Conservation (phyloP, 2,888 invertebrate species). For the Eulithis testata region DNA sequence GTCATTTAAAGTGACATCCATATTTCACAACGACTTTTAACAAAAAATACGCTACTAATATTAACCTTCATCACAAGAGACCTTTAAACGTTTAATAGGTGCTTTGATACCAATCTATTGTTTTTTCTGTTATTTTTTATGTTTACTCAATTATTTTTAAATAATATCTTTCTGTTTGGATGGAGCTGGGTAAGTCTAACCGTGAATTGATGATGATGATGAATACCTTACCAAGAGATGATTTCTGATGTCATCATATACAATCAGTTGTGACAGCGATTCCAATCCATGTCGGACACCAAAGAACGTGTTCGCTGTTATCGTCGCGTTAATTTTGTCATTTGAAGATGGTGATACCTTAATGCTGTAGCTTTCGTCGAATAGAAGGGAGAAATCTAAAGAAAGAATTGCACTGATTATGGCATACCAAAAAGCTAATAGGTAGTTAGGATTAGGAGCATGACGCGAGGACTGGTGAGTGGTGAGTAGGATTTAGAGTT, state of each 20-base stretch:
- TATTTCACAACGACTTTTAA: not conserved
- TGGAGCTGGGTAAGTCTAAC: no score
- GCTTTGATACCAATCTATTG: no score
- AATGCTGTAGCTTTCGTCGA: conserved; percentile 85
- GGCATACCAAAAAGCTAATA: not conserved
- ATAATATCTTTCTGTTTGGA: conserved; percentile 24
- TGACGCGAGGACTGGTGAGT: no score
- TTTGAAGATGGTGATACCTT: conserved; percentile 66
- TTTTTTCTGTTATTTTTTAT: no score
- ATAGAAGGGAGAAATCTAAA: conserved; percentile 79
- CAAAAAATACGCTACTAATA: not conserved
- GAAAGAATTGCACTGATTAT: not conserved
- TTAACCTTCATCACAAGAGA: no score
- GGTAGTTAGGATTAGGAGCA: not conserved
- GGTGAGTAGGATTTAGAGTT: no score
- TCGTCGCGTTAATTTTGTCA: conserved; percentile 81
- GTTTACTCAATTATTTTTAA: not conserved
- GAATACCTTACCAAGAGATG: conserved; percentile 76
- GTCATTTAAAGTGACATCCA: not conserved
- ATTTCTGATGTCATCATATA: conserved; percentile 86
- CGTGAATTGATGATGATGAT: no score
- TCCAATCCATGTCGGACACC: conserved; percentile 88
- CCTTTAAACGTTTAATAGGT: no score
- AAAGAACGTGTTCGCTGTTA: conserved; percentile 86
- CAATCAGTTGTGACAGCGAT: conserved; percentile 87